Evolutionary conservation across 2,888 invertebrate species (phyloP).

Genomic region (Drosophila mercatorum): DNA sequence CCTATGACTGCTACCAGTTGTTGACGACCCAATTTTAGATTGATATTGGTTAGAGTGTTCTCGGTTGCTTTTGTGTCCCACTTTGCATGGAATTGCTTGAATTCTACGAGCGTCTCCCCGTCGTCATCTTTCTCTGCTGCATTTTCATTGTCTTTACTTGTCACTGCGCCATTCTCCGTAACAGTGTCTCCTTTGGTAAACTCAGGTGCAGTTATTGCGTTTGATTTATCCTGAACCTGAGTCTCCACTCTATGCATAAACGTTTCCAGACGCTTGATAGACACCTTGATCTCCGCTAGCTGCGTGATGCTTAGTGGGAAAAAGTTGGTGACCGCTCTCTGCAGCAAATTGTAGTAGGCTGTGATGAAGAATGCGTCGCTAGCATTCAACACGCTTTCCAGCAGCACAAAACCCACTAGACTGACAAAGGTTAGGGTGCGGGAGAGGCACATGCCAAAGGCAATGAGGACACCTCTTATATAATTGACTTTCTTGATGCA

Average conservation of each 20-base stretch:
- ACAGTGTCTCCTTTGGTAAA: conserved; percentile 18
- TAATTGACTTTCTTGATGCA: conserved; percentile 90
- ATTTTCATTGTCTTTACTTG: conserved; percentile 15
- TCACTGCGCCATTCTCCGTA: conserved; percentile 43
- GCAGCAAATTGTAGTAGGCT: conserved; percentile 93
- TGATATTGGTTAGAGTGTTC: conserved; percentile 88
- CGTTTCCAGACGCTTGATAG: conserved; percentile 86
- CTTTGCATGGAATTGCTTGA: conserved; percentile 88
- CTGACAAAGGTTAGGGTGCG: conserved; percentile 94
- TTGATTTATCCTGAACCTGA: conserved; percentile 68
- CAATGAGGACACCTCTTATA: conserved; percentile 90
- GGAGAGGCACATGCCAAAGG: conserved; percentile 94
- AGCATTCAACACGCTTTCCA: conserved; percentile 90
- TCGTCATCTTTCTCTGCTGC: conserved; percentile 9
- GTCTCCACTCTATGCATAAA: conserved; percentile 87
- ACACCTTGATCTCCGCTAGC: conserved; percentile 87
- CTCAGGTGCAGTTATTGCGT: conserved; percentile 13
- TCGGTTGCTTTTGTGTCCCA: conserved; percentile 87
- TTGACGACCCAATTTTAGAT: conserved; percentile 87
- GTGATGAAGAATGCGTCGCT: conserved; percentile 94
- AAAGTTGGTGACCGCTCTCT: conserved; percentile 94
- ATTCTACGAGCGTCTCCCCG: conserved; percentile 83
- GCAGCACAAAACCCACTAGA: conserved; percentile 90
- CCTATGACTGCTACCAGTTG: conserved; percentile 89
- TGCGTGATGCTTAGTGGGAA: conserved; percentile 90